These are phyloP conservation scores for Cyphomyrus plagiostoma DNA, from an alignment of 2,113 vertebrate genomes.

Conservation along the genomic window DNA sequence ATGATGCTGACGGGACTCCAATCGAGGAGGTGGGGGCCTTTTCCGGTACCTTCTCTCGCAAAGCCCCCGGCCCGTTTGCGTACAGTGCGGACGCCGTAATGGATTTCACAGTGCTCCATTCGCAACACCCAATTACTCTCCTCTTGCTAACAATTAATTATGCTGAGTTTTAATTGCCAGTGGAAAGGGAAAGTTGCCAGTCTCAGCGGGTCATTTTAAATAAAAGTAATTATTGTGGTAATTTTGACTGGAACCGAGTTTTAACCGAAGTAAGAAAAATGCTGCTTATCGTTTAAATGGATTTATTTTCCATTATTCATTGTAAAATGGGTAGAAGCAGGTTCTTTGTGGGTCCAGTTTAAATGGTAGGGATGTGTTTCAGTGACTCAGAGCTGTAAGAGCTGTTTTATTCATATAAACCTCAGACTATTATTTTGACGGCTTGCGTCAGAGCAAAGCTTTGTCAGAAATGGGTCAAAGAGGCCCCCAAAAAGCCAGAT, in stretches of 20 bases:
- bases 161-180: slow-evolving; percentile 6
- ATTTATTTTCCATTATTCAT: neutral
- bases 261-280: neutral
- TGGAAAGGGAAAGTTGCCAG: neutral
- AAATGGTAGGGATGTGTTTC: neutral
- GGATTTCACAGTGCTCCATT: neutral
- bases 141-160: slow-evolving; percentile 15
- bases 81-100: neutral
- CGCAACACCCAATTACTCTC: slow-evolving; percentile 4
- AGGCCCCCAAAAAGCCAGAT: too few relatives aligned
- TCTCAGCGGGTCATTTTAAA: neutral
- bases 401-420: neutral
- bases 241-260: neutral
- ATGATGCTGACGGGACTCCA: neutral
- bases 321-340: neutral
- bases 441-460: neutral
- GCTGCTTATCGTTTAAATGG: neutral
- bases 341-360: neutral
- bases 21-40: neutral
- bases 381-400: neutral
- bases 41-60: neutral
- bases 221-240: neutral
- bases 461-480: neutral
- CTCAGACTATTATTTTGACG: neutral
- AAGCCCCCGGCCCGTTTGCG: neutral